phyloP scores from a whole-genome alignment of 2,888 invertebrate species.

The Agrotis puta region DNA sequence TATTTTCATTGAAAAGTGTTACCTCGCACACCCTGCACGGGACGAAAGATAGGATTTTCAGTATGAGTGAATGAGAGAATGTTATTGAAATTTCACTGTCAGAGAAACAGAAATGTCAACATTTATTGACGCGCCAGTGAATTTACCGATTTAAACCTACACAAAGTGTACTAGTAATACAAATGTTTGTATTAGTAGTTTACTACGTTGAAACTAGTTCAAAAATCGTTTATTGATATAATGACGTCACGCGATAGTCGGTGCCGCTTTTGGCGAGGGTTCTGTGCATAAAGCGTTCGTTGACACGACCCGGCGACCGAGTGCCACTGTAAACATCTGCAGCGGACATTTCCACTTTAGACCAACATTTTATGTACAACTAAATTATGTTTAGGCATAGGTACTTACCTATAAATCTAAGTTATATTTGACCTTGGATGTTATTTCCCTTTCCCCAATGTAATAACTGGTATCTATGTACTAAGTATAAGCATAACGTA shows the following conservation, averaged over 20 bases:
- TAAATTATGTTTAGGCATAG: slow-evolving; percentile 18
- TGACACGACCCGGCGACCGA: slow-evolving; percentile 67
- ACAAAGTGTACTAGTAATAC: neutral
- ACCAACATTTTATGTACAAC: slow-evolving; percentile 20
- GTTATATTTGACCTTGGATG: neutral
- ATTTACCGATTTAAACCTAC: too few species aligned
- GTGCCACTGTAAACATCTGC: slow-evolving; percentile 62
- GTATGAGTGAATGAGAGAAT: neutral
- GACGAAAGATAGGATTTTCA: neutral
- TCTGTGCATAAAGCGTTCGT: slow-evolving; percentile 70
- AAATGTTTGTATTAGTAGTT: slow-evolving; percentile 13
- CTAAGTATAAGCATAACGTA: neutral
- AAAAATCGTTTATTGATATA: slow-evolving; percentile 52
- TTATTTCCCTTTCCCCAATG: neutral
- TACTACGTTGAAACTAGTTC: slow-evolving; percentile 23
- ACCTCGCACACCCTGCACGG: neutral
- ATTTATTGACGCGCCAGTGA: too few species aligned
- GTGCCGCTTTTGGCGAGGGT: slow-evolving; percentile 68
- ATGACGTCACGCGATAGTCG: slow-evolving; percentile 48
- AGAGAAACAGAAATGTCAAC: neutral
- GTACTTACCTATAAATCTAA: neutral
- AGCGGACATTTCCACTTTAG: slow-evolving; percentile 41
- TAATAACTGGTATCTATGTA: neutral
- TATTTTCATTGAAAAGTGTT: neutral
- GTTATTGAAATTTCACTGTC: neutral